Conservation (phyloP, 1,140 invertebrate genomes). For the Gonatopus flavifemur region DNA sequence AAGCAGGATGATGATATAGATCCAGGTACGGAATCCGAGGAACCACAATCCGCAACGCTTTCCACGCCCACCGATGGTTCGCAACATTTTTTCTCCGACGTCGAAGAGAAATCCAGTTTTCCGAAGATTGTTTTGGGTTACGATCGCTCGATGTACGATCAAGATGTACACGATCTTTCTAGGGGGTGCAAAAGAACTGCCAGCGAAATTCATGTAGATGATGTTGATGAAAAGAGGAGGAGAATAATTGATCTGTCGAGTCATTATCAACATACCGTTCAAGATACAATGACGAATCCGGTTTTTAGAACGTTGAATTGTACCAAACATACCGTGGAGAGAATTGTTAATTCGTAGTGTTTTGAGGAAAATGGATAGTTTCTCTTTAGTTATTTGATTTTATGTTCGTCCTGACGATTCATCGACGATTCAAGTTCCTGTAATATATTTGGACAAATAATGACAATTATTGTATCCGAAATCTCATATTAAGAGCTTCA, state of each 20-base stretch:
- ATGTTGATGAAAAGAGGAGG: constrained; percentile 18
- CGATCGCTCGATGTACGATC: constrained; percentile 10
- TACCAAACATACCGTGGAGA: constrained; percentile 53
- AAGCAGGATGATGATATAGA: not conserved
- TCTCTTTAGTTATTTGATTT: too few species aligned
- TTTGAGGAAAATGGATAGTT: too few species aligned
- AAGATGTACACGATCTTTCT: constrained; percentile 25
- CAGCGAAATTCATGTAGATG: constrained; percentile 6
- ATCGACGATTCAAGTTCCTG: too few species aligned
- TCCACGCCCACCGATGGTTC: not conserved
- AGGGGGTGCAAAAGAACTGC: constrained; percentile 31
- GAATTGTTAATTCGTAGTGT: constrained; percentile 53
- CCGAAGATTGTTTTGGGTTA: constrained; percentile 1
- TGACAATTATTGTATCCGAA: too few species aligned
- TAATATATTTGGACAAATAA: too few species aligned
- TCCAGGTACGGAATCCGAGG: not conserved
- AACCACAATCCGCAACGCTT: not conserved
- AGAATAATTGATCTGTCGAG: constrained; percentile 8
- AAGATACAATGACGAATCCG: constrained; percentile 20
- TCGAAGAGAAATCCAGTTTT: constrained; percentile 15
- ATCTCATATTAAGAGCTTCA: too few species aligned
- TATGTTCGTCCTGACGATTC: too few species aligned
- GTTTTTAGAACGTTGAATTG: constrained; percentile 38
- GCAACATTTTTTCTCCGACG: not conserved
- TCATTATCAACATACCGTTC: constrained; percentile 19